A percentile compares a stretch with the other conserved stretches of the same genome.
These are phyloP conservation scores for Leptinotarsa haldemani DNA, from an alignment of 2,888 invertebrate genomes.

Conservation along the genomic window DNA sequence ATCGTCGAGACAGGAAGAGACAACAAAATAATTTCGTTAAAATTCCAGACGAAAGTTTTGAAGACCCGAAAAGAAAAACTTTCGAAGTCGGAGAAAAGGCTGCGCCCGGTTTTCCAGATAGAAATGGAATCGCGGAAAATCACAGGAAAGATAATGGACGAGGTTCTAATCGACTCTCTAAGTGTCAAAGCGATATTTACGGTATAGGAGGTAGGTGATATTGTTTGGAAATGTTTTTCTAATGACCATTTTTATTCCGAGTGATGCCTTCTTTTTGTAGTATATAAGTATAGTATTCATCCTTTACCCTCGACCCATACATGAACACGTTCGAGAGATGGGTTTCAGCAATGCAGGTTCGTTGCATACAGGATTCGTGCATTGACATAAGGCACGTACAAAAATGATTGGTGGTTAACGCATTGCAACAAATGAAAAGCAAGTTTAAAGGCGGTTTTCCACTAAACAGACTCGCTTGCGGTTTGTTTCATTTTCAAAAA, in stretches of 20 bases:
- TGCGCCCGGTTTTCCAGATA: conserved; percentile 7
- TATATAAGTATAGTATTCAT: too few relatives aligned
- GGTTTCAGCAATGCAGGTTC: too few relatives aligned
- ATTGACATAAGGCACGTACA: not conserved
- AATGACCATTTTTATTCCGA: too few relatives aligned
- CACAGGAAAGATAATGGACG: conserved; percentile 28
- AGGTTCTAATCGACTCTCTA: conserved; percentile 21
- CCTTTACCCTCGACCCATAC: too few relatives aligned
- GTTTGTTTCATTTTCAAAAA: too few relatives aligned
- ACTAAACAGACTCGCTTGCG: too few relatives aligned
- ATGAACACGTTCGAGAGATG: too few relatives aligned
- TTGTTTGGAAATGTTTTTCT: not conserved
- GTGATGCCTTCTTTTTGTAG: too few relatives aligned
- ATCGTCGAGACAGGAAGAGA: conserved; percentile 33
- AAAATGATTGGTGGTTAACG: conserved; percentile 2
- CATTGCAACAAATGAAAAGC: not conserved
- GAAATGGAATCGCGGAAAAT: conserved; percentile 26
- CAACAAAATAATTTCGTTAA: conserved; percentile 32
- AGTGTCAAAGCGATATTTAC: conserved; percentile 27
- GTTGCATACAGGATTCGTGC: not conserved
- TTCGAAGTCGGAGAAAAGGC: conserved; percentile 8
- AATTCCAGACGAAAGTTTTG: conserved; percentile 22
- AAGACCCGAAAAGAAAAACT: conserved; percentile 13
- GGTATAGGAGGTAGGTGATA: conserved; percentile 24
- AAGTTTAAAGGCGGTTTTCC: too few relatives aligned